Conservation (phyloP, 2,113 vertebrate species). For the Tautogolabrus adspersus region DNA sequence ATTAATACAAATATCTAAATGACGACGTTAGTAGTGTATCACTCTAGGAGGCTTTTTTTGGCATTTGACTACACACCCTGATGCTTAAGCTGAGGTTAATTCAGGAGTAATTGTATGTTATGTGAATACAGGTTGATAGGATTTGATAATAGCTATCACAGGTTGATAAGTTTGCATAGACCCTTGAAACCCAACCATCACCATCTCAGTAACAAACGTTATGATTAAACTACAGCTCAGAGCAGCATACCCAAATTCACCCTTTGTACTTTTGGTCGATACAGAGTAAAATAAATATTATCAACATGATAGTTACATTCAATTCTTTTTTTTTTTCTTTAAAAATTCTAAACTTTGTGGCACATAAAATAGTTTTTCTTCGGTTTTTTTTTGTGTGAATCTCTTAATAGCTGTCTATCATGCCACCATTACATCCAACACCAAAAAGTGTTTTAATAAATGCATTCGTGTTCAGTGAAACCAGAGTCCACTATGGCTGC, state of each 20-base stretch:
- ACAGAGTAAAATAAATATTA: slow-evolving; percentile 41
- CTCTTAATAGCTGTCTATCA: slow-evolving; percentile 35
- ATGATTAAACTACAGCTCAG: slow-evolving; percentile 31
- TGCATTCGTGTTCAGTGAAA: slow-evolving; percentile 26
- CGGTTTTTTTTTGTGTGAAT: slow-evolving; percentile 20
- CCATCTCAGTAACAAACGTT: slow-evolving; percentile 44
- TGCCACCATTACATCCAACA: slow-evolving; percentile 33
- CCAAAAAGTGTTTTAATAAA: slow-evolving; percentile 20
- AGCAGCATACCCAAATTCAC: slow-evolving; percentile 76
- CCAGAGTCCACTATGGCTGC: slow-evolving; percentile 28
- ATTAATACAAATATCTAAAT: slow-evolving; percentile 32
- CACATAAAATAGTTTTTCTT: slow-evolving; percentile 44
- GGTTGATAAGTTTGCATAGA: slow-evolving; percentile 81
- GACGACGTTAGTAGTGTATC: slow-evolving; percentile 48
- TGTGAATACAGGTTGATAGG: slow-evolving; percentile 58
- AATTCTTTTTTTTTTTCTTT: slow-evolving; percentile 21
- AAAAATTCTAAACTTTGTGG: slow-evolving; percentile 46
- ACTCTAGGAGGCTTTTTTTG: slow-evolving; percentile 63
- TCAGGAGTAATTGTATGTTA: slow-evolving; percentile 54
- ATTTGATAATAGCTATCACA: slow-evolving; percentile 67
- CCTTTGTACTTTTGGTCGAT: slow-evolving; percentile 74
- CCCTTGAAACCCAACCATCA: slow-evolving; percentile 69
- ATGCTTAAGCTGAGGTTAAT: slow-evolving; percentile 73
- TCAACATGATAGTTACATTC: slow-evolving; percentile 64
- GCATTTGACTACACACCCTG: slow-evolving; percentile 71